Base-by-base conservation (phyloP, 2,113 vertebrate species). In the Coryphaenoides rupestris region DNA sequence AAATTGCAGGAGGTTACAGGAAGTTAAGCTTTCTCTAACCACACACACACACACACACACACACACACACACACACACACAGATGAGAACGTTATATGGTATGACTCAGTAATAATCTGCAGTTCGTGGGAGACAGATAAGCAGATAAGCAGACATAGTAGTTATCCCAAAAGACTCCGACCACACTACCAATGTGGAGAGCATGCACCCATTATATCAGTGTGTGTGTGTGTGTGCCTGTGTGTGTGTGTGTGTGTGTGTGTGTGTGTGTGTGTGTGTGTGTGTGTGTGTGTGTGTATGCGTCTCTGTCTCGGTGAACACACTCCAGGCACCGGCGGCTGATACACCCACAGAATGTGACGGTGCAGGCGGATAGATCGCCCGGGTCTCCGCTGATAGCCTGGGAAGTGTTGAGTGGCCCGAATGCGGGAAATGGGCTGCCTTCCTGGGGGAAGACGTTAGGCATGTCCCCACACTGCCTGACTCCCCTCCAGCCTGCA, bases 321-420 rank as follows among this genome's bases (percentile, higher is more conserved):
- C 72, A 85, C 77, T 84, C 84, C 84, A 85, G 86, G 74, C 86
- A 68, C 17, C 3, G 59, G 85, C 58, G 85, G 28, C 81, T 86
- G 93, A 95, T 95, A 95, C 93, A 88, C 87, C 84, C 84, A 79
- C 89, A 90, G 64, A 86, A 78, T 73, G 78, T 66, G 75, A 66
- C 19, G 50, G 77, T 83, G 81, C 79, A 71, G 12, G 68, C 3
- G 75, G 71, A 78, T 82, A 75, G 75, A 74, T 53, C 78, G 16
- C 19, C 50, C 69, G 62, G 66, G 90, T 83, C 47, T 75, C 88
- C 83, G 89, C 90, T 89, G 91, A 95, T 94, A 92, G 88, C 88
- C 81, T 73, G 87, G 78, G 72, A 89, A 77, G 91, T 93, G 94
- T 91, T 94, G 93, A 96, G 89, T 89, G 92, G 68, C 19, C 64